phyloP scores from a whole-genome alignment of 1,140 invertebrate genomes.

The Leguminivora glycinivorella region DNA sequence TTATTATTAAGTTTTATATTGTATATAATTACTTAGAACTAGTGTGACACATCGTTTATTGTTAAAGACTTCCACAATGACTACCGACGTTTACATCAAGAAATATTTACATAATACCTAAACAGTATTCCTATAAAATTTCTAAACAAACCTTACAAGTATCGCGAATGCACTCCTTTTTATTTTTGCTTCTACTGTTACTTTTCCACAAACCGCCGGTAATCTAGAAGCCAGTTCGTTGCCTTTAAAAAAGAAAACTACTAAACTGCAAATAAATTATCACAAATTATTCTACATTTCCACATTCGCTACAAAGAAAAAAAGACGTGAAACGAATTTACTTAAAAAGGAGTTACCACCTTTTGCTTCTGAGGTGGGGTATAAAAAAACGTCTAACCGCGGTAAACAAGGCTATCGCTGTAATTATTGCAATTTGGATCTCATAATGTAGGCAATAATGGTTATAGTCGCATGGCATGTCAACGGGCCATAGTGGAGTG shows the following conservation, averaged over 20 bases:
- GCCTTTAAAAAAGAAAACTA: slow-evolving; percentile 12
- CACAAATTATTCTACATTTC: slow-evolving; percentile 22
- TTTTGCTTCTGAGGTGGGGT: background rate
- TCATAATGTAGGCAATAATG: slow-evolving; percentile 28
- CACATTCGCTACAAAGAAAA: background rate
- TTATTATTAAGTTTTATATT: no score
- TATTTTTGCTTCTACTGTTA: slow-evolving; percentile 2
- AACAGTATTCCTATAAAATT: no score
- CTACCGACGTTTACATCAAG: no score
- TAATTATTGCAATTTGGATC: slow-evolving; percentile 29
- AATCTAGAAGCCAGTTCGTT: background rate
- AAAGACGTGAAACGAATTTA: background rate
- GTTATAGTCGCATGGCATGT: slow-evolving; percentile 27
- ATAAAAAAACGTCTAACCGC: slow-evolving; percentile 26
- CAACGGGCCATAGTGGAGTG: slow-evolving; percentile 15
- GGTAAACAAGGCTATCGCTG: slow-evolving; percentile 24
- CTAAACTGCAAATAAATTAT: slow-evolving; percentile 25
- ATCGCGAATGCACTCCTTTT: background rate
- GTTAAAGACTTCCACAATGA: no score
- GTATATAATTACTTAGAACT: no score
- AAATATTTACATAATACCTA: no score
- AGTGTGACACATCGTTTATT: no score
- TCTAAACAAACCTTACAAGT: background rate
- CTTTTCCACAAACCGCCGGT: background rate
- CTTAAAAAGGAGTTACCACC: background rate